Evolutionary conservation across 2,113 vertebrate species (phyloP).

Genomic region (Ancistrus triradiatus): DNA sequence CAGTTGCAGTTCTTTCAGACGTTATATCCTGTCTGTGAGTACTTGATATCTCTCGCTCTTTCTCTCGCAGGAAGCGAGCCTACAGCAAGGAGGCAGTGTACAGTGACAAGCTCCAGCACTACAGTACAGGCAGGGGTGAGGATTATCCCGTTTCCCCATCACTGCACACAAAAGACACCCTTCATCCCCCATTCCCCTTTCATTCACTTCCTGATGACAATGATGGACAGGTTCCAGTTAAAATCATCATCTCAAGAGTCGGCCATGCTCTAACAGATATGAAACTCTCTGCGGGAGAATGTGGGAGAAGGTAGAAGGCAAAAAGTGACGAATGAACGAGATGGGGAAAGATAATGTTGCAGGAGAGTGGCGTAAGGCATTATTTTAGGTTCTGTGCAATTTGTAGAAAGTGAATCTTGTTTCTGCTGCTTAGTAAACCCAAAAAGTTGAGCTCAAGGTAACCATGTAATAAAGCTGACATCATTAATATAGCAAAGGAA

Average conservation of each 20-base stretch:
- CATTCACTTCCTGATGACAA: slow-evolving; percentile 37
- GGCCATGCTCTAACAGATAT: slow-evolving; percentile 40
- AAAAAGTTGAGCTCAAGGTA: too few relatives aligned
- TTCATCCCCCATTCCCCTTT: slow-evolving; percentile 9
- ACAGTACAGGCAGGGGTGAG: slow-evolving; percentile 97
- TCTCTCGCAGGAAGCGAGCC: slow-evolving; percentile 81
- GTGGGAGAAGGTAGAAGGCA: not conserved
- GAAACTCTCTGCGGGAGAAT: slow-evolving; percentile 48
- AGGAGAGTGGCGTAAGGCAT: slow-evolving; percentile 24
- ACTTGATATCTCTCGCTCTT: slow-evolving; percentile 12
- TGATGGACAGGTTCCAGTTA: slow-evolving; percentile 54
- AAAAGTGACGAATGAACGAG: not conserved
- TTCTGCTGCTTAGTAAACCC: too few relatives aligned
- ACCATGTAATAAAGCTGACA: too few relatives aligned
- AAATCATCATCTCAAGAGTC: slow-evolving; percentile 29
- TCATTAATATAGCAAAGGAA: too few relatives aligned
- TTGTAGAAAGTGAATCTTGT: slow-evolving; percentile 4
- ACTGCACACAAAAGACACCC: slow-evolving; percentile 9
- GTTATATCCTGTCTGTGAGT: slow-evolving; percentile 11
- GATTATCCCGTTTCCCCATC: slow-evolving; percentile 9
- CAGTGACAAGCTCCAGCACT: slow-evolving; percentile 96
- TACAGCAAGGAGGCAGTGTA: slow-evolving; percentile 97
- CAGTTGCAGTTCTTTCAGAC: not conserved
- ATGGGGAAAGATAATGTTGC: not conserved
- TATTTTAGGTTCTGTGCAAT: slow-evolving; percentile 1